Evolutionary conservation across 2,888 invertebrate genomes (phyloP), one percentile per base, ranked within the genome.

Genomic region (Buathra laborator): DNA sequence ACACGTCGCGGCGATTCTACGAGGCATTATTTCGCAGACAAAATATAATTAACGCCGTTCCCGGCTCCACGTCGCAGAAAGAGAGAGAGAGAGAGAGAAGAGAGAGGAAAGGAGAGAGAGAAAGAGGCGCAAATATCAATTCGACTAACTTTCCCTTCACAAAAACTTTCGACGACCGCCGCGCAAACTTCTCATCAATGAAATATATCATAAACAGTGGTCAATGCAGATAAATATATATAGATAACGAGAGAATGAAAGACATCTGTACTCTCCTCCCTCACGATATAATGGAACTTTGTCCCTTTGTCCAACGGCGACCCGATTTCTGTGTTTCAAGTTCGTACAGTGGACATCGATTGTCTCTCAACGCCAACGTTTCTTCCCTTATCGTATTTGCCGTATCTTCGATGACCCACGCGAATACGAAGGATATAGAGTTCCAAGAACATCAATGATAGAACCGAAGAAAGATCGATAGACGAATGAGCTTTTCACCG

Each of bases 11-110:
- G n/a, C 37, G 37, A 37, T 46, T 19, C 56, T 16, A 16, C 29
- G 71, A 32, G 14, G 59, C 67, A 48, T 78, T 79, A 82, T 79
- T 75, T 79, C 74, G 66, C 79, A 59, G 43, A 48, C 59, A 81
- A 78, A 43, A 79, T 79, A 83, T 78, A 85, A 85, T 85, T 85
- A 82, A 85, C 75, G 59, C 62, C 68, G 37, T 37, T 7, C 37
- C 37, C 37, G 37, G 37, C 37, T 64, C 14, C 56, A 53, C 44
- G 3, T 44, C 66, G 37, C 64, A 56, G 14, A 29, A 12, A 14
- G 3, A 5, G 43, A 43, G 5, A 7, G 51, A 29, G 37, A 32
- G 19, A 48, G 32, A 70, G 12, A 43, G 9, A 4, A 5, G 43
- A 43, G 5, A 7, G 62, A 29, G 37, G 24, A 24, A 24, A 4